phyloP scores from a whole-genome alignment of 37 sponge, comb jelly and placozoan genomes.

The Ephydatia muelleri region DNA sequence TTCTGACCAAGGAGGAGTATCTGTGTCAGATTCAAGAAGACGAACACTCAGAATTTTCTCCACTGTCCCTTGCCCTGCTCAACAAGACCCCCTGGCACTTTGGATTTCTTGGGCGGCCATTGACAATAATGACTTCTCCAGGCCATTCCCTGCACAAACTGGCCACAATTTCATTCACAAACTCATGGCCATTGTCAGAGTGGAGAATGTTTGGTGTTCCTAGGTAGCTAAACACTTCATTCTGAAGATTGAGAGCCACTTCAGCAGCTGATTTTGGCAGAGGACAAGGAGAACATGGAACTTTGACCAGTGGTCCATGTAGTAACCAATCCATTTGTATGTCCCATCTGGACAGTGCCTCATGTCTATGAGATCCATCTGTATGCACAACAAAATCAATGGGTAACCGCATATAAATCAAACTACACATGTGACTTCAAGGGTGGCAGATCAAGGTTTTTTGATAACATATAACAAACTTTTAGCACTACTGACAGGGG shows the following conservation, averaged over 20 bases:
- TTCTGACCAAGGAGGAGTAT: too few relatives aligned
- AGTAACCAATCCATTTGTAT: constrained; percentile 62
- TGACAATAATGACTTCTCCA: constrained; percentile 21
- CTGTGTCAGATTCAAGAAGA: too few relatives aligned
- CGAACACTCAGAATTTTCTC: constrained; percentile 14
- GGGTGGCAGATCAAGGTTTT: too few relatives aligned
- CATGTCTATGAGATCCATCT: constrained; percentile 72
- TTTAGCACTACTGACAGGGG: not conserved
- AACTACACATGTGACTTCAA: too few relatives aligned
- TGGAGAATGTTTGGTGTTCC: constrained; percentile 20
- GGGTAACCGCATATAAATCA: too few relatives aligned
- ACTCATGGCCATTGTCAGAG: constrained; percentile 42
- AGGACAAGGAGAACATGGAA: constrained; percentile 41
- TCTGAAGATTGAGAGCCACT: too few relatives aligned
- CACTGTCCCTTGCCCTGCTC: not conserved
- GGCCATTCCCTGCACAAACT: constrained; percentile 35
- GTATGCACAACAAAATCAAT: too few relatives aligned
- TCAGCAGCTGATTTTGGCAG: constrained; percentile 33
- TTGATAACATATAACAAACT: too few relatives aligned
- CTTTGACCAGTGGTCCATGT: constrained; percentile 70
- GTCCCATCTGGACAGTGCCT: constrained; percentile 41
- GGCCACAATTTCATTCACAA: constrained; percentile 35
- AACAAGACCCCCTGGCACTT: not conserved
- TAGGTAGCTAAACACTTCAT: constrained; percentile 12
- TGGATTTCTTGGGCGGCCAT: constrained; percentile 4